Base-by-base conservation (phyloP, 1,140 invertebrate species). In the Drosophila trapezifrons region DNA sequence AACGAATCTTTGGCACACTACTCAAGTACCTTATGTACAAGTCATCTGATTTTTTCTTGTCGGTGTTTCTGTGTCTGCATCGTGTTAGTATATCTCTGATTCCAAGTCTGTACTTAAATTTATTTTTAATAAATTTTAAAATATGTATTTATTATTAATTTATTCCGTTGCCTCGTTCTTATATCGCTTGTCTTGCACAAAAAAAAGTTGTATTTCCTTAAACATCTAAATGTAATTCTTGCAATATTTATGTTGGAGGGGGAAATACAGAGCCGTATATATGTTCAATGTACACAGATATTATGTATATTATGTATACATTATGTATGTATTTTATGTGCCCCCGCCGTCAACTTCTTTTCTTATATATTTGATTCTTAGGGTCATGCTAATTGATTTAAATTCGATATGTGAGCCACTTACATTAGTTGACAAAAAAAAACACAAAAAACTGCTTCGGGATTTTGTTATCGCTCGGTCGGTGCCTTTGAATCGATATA, bases 351-450 rank as follows among this genome's bases (percentile, higher is more conserved):
- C 25, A 35, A 47, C 37, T 66, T 25, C 35, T 40, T 57, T 66
- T 25, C 35, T 40, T 57, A 40, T 51, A 29, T 77, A 64, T 59
- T 54, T 69, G 45, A 64, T 54, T 67, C 49, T 70, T 78, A 59
- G 76, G 83, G 84, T 77, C 71, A 80, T 80, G 70, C 77, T 89
- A 89, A 89, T 89, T 90, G 78, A 84, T 90, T 90, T 90, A 90
- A 90, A 90, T 90, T 90, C 87, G 87, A 90, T 90, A 90, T 90
- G 87, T 90, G 87, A 83, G 84, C 86, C 80, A 65, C 82, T 86
- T 86, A 80, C 47, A 65, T 62, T 69, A 87, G 56, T 62, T 60
- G 18, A 59, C n/a, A 45, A 49, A 18, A 58, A 63, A 66, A 72
- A 66, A 46, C 47, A 22, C 20, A 51, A 60, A 49, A 78, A 63